Base-by-base conservation (phyloP, 2,113 vertebrate genomes). In the Acrocephalus arundinaceus region DNA sequence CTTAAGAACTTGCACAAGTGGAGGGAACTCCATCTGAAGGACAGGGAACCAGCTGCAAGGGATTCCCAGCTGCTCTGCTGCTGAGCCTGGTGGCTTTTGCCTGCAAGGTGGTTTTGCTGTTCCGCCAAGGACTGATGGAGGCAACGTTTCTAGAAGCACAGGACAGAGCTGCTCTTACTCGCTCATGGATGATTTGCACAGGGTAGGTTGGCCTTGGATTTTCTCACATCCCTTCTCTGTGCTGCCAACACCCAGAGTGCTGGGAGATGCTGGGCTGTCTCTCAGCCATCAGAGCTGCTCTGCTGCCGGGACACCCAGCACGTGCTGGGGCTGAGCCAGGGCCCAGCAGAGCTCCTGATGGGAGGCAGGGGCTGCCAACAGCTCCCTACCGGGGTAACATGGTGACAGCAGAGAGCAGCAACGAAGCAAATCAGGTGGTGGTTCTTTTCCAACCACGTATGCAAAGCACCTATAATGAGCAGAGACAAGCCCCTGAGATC, bases 381-480 rank as follows among this genome's bases (percentile, higher is more conserved):
- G 11, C 68, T 94, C 80, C 67, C 43, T 7, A 13, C 15, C 51
- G 35, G 37, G 71, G 45, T 31, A 31, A 46, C 33, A 13, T 9
- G 13, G 73, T 0, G 2, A 94, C 70, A 76, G 91, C 77, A 93
- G 87, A 62, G 81, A 97, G 71, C 87, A 94, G 92, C 82, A 83
- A 85, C 0, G 33, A 96, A 70, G 79, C 66, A 87, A 48, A 86
- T 74, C 62, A 28, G 28, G 62, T 6, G 22, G 80, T 24, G 65
- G 15, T 55, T 76, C 78, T 77, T 83, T 80, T 57, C 75, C 79
- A 95, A 33, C 71, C 35, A 19, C 14, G 20, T 74, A 91, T 77
- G 93, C 75, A 90, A 83, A 96, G 48, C 63, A 86, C 80, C 90
- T 77, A 35, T 91, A 96, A 97, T 94, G 85, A 96, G 87, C 1